Evolutionary conservation across 1,140 invertebrate species (phyloP).

Genomic region (Nymphalis io): DNA sequence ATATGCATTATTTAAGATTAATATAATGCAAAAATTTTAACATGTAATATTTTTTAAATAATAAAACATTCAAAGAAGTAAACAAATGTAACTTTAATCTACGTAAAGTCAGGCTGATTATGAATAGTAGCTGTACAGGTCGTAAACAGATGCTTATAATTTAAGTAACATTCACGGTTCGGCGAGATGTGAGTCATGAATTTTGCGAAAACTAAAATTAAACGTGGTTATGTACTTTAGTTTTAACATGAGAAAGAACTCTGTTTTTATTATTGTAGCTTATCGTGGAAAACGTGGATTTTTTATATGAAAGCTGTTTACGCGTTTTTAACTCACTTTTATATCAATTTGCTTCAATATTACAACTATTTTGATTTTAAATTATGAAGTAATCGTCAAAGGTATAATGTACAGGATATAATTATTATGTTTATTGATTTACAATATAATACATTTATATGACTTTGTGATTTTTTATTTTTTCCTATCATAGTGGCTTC

Average conservation of each 20-base stretch:
- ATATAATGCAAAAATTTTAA: too few species aligned
- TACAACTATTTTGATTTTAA: background rate
- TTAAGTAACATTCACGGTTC: constrained; percentile 21
- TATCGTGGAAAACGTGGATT: background rate
- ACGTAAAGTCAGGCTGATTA: constrained; percentile 20
- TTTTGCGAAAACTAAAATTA: constrained; percentile 14
- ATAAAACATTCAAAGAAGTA: background rate
- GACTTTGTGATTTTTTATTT: too few species aligned
- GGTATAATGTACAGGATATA: too few species aligned
- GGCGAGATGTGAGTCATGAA: constrained; percentile 15
- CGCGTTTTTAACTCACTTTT: background rate
- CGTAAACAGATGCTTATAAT: constrained; percentile 30
- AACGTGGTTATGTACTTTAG: constrained; percentile 6
- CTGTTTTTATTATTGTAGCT: constrained; percentile 2
- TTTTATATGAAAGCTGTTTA: background rate
- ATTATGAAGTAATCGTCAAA: too few species aligned
- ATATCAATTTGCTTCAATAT: background rate
- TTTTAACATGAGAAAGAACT: constrained; percentile 14
- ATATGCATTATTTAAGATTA: too few species aligned
- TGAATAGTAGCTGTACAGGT: constrained; percentile 17
- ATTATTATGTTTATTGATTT: too few species aligned
- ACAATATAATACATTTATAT: too few species aligned
- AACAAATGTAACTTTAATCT: background rate
- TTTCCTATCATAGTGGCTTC: too few species aligned
- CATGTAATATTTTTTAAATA: too few species aligned